phyloP scores from a whole-genome alignment of 2,797 vertebrate genomes.

The Pipistrellus pipistrellus region DNA sequence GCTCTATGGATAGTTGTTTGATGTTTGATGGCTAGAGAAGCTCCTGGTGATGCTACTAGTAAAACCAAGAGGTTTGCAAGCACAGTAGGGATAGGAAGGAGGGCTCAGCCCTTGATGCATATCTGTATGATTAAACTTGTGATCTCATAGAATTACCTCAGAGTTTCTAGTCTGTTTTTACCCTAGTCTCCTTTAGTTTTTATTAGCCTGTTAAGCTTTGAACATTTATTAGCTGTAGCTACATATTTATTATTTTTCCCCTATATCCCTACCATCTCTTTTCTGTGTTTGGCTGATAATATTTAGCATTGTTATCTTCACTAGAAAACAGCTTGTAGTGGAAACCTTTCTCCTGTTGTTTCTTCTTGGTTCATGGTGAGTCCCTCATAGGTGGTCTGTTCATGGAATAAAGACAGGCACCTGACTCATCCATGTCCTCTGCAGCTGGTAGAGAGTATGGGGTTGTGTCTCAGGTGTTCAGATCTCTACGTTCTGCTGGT shows the following conservation, averaged over 20 bases:
- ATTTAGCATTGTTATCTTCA: background rate
- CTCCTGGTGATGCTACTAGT: background rate
- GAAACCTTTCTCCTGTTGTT: background rate
- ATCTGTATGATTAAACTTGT: background rate
- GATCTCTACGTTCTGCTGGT: background rate
- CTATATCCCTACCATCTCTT: background rate
- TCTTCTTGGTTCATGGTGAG: background rate
- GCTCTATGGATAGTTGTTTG: background rate
- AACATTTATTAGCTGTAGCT: background rate
- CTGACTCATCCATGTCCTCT: background rate
- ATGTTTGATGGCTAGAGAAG: background rate
- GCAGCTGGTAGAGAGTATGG: background rate
- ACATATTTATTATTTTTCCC: background rate
- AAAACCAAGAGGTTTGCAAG: background rate
- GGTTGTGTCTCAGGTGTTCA: too few species aligned
- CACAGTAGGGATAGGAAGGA: background rate
- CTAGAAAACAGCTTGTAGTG: background rate
- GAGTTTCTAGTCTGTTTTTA: background rate
- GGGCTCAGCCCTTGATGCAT: fast-evolving
- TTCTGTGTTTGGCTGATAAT: background rate
- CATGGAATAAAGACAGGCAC: background rate
- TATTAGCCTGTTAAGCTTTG: background rate
- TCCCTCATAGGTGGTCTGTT: background rate
- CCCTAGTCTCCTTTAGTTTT: background rate
- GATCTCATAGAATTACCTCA: background rate